Conservation (phyloP, 2,797 vertebrate genomes). For the Triplophysa bombifrons region DNA sequence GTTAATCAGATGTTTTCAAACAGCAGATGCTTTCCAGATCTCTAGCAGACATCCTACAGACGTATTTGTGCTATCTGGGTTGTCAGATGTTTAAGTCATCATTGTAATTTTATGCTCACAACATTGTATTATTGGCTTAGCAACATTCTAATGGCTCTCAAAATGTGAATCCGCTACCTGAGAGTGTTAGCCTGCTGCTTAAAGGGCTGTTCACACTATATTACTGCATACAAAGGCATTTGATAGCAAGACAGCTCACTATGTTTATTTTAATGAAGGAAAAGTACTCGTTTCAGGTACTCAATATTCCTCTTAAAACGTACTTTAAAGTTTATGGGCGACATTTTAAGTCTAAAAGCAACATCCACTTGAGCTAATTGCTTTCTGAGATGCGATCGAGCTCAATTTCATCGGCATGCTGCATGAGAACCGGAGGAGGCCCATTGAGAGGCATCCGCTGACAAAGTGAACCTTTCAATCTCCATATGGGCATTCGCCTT, state of each 20-base stretch:
- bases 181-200: too few relatives aligned
- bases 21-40: too few relatives aligned
- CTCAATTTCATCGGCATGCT: slow-evolving; percentile 7
- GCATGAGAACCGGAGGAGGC: slow-evolving; percentile 11
- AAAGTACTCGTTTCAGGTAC: neutral
- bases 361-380: neutral
- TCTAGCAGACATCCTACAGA: too few relatives aligned
- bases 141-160: too few relatives aligned
- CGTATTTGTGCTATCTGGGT: too few relatives aligned
- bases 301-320: neutral
- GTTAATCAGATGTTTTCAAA: too few relatives aligned
- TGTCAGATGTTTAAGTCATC: too few relatives aligned
- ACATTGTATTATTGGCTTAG: too few relatives aligned
- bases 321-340: neutral
- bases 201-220: too few relatives aligned
- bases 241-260: neutral
- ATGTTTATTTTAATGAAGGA: neutral
- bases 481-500: slow-evolving; percentile 29
- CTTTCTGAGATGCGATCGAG: neutral
- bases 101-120: too few relatives aligned
- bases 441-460: neutral
- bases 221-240: too few relatives aligned
- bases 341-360: neutral
- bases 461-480: slow-evolving; percentile 32
- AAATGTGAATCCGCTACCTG: too few relatives aligned